Conservation (phyloP, 2,797 vertebrate genomes). For the Lepilemur ruficaudatus region DNA sequence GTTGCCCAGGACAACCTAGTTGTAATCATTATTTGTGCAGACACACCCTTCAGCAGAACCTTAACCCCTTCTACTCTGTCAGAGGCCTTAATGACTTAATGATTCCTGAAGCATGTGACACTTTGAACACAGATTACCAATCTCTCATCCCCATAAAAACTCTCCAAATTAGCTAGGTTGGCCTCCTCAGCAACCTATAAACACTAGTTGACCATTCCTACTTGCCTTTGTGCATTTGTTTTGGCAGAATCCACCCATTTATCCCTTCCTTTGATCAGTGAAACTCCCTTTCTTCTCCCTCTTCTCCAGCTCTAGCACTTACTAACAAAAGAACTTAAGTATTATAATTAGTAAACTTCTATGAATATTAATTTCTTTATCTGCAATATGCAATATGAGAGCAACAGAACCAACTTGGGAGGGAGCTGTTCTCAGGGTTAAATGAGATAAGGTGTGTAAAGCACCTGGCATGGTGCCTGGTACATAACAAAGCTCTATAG, state of each 20-base stretch:
- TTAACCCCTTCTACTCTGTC: slow-evolving; percentile 54
- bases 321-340: not conserved
- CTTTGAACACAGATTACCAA: not conserved
- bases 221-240: not conserved
- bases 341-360: not conserved
- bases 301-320: not conserved
- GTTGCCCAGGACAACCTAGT: not conserved
- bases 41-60: not conserved
- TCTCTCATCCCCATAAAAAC: not conserved
- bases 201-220: not conserved
- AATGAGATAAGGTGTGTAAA: slow-evolving; percentile 7
- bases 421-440: not conserved
- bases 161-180: not conserved
- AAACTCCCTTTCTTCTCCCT: not conserved
- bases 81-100: not conserved
- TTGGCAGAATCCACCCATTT: not conserved
- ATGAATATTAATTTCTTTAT: not conserved
- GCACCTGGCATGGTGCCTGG: not conserved
- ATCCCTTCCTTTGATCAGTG: not conserved
- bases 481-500: slow-evolving; percentile 14
- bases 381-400: not conserved
- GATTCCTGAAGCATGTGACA: not conserved
- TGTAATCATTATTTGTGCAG: slow-evolving; percentile 14
- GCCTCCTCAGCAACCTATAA: not conserved
- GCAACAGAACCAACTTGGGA: not conserved